Base-by-base conservation (phyloP, 2,113 vertebrate genomes). In the Oreochromis spilurus region DNA sequence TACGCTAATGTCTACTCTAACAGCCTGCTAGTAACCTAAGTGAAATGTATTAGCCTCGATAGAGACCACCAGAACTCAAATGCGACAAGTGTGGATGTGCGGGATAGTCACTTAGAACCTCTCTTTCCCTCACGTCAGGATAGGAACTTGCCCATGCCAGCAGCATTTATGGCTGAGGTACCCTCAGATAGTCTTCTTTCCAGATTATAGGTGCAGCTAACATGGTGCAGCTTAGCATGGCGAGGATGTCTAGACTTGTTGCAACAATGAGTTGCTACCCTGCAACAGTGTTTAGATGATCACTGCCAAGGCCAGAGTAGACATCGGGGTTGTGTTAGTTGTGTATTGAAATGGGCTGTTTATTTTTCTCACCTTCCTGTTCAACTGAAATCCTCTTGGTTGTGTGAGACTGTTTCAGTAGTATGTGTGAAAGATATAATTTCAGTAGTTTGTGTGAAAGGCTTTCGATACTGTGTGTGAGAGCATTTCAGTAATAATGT, bases 61-160 rank as follows among this genome's bases (percentile, higher is more conserved):
- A 65, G 17, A 65, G 31, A 65, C 19, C 2, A 65, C 38, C 60
- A 38, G 4, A 65, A n/a, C 2, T 38, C 60, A 38, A 65, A 65
- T 65, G 34, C 10, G 0, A 10, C 0, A 65, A 38, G 16, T 38
- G 0, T 21, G 34, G 19, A 38, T 65, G 60, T 65, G 19, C 10
- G n/a, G 60, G 31, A 13, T 65, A 38, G 34, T 38, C 60, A 65
- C 34, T 7, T 8, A 5, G 60, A 65, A 65, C 7, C 60, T 38
- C 12, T 57, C 60, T 65, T 38, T 65, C 34, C 34, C 34, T n/a
- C 60, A 65, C 4, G 4, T 65, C 2, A 21, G 34, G 34, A 65
- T 38, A 13, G 34, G 34, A 38, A 65, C 34, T 65, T 38, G 10
- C 19, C 19, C 34, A 65, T 65, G 34, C 4, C 60, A 38, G 60